Evolutionary conservation across 1,140 invertebrate genomes (phyloP), one percentile per base, ranked within the genome.

Genomic region (Spodoptera frugiperda): DNA sequence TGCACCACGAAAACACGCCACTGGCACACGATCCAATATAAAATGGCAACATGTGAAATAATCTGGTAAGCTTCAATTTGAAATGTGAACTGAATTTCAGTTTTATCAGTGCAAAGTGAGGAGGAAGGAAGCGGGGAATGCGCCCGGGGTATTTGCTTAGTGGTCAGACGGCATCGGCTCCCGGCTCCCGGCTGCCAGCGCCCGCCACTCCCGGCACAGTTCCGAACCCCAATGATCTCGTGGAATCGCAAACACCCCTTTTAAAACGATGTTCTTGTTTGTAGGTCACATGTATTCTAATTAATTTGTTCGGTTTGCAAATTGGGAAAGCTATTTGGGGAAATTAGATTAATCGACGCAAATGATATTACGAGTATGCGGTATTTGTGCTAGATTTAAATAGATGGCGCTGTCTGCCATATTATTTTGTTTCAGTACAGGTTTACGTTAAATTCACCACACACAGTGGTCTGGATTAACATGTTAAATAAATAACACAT

Each of bases 41-140:
- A 53, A 70, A 54, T 54, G 53, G 33, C 48, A 70, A 70, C 49
- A 46, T 70, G 21, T 33, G 48, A 70, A 70, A 51, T 70, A 70
- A 70, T 70, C 49, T 70, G 33, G 49, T 53, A 19, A 53, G 67
- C 76, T 74, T 48, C 76, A 71, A 53, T 72, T 68, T 46, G 21
- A 71, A 77, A 77, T 68, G 51, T 68, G 53, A 71, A 68, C 55
- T 30, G 73, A 77, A 81, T 76, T 78, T 70, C 54, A 78, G 77
- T 68, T 78, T 84, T 79, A 80, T 84, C 76, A 78, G 79, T 63
- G 57, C 68, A 74, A 78, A 74, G 51, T 53, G 59, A 65, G 48
- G 49, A 65, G 73, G 78, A 74, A 73, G 77, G 74, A 79, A 72
- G 74, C 39, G 15, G 53, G 68, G 59, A 79, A 79, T 57, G 65